Percentiles rank a stretch among this genome's conserved stretches.
Conservation (phyloP, 1,140 invertebrate genomes). For the Papilio polyxenes region DNA sequence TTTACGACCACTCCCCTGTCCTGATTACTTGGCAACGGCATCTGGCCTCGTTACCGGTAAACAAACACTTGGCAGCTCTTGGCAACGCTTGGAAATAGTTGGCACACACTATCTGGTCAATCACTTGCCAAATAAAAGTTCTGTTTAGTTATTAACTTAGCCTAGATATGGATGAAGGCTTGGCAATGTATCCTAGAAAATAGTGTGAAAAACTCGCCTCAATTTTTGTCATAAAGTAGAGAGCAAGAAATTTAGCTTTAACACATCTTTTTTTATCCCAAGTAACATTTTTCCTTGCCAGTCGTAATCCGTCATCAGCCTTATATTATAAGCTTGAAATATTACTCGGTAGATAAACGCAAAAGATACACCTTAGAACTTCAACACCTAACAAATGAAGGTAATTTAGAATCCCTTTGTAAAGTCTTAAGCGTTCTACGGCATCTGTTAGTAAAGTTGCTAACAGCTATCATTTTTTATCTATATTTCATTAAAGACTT, state of each 20-base stretch:
- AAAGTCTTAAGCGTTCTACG: not conserved
- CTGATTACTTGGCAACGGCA: slow-evolving; percentile 19
- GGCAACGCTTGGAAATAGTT: not conserved
- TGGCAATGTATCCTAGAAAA: not conserved
- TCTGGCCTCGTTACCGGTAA: slow-evolving; percentile 12
- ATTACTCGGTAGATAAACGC: slow-evolving; percentile 3
- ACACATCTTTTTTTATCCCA: not conserved
- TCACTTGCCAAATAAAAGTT: slow-evolving; percentile 15
- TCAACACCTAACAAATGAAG: not conserved
- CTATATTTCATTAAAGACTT: too few relatives aligned
- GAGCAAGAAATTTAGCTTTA: not conserved
- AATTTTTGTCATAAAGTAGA: not conserved
- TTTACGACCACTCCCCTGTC: not conserved
- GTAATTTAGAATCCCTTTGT: slow-evolving; percentile 16
- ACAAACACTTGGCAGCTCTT: not conserved
- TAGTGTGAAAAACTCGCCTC: not conserved
- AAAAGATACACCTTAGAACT: not conserved
- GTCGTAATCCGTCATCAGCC: not conserved
- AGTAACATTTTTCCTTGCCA: not conserved
- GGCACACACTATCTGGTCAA: not conserved
- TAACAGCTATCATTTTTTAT: not conserved
- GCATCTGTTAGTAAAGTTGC: not conserved
- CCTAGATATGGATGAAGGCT: not conserved
- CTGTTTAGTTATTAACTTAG: not conserved
- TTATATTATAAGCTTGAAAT: not conserved